Conservation (phyloP, 2,113 vertebrate species). For the Colinus virginianus region DNA sequence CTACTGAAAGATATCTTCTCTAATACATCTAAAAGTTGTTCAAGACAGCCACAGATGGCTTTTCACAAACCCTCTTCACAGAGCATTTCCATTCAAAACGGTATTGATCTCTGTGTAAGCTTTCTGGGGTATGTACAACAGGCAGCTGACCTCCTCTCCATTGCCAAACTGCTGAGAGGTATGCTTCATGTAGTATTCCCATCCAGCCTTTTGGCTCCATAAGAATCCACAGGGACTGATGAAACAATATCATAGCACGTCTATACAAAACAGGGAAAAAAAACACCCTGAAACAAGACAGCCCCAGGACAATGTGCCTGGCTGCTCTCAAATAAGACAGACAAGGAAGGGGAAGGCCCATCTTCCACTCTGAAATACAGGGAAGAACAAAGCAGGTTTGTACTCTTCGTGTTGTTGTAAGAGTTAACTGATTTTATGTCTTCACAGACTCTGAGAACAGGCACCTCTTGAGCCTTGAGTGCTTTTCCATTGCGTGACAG, state of each 20-base stretch:
- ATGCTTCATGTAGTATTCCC: not conserved
- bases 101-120: not conserved
- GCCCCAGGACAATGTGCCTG: rapidly evolving
- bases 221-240: not conserved
- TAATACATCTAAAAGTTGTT: not conserved
- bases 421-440: too few relatives aligned
- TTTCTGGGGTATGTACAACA: not conserved
- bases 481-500: not conserved
- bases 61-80: not conserved
- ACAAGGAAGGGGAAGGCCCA: not conserved
- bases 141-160: not conserved
- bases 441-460: not conserved
- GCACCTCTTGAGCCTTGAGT: not conserved
- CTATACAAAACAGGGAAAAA: not conserved
- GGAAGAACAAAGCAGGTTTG: not conserved
- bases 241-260: not conserved
- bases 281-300: not conserved
- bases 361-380: not conserved
- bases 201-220: not conserved
- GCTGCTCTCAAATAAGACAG: not conserved
- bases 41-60: not conserved
- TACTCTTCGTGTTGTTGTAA: not conserved
- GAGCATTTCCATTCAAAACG: not conserved
- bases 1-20: not conserved
- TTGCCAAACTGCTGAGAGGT: not conserved